Base-by-base conservation (phyloP, 2,888 invertebrate genomes). In the Lithophane leautieri region DNA sequence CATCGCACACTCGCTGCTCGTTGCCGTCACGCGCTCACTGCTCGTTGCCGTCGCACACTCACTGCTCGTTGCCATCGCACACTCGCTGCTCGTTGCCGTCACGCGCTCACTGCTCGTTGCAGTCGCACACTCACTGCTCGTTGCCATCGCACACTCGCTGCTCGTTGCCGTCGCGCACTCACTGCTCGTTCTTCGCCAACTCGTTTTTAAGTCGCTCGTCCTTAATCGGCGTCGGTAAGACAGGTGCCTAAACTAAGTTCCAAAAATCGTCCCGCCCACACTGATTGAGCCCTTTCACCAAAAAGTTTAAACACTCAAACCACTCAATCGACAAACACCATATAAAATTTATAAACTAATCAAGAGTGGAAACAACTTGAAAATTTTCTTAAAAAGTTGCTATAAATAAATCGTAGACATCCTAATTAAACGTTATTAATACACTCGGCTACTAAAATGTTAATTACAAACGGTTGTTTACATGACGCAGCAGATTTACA, bases 401-500 rank as follows among this genome's bases (percentile, higher is more conserved):
- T 61, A 52, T 76, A 73, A 75, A 85, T 83, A 80, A 77, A 82
- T 85, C 60, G 47, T 82, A 82, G 79, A 86, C 81, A 82, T 84
- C 54, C 66, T 88, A 86, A 87, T 88, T 87, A 79, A 81, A 83
- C 80, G 78, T 79, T 85, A 82, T 79, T 88, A 86, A 90, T 90
- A 88, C 78, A 87, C 84, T 88, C 54, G 81, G 65, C 72, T 86
- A 78, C 83, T 89, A 86, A 89, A 90, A 90, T 90, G 88, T 89
- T 91, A 91, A 91, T 91, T 91, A 90, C 77, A 40, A 79, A 77
- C 68, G 58, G 83, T 81, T 88, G 86, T 86, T 89, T 89, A 89
- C 89, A 86, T 78, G 86, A 86, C 86, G 79, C 69, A 86, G 85
- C 88, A 88, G 89, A 89, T 91, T 92, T 90, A 90, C 90, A 88